A percentile compares a stretch with the other conserved stretches of the same genome.
These are phyloP conservation scores for Channallabes apus DNA, from an alignment of 2,797 vertebrate species.

Conservation along the genomic window DNA sequence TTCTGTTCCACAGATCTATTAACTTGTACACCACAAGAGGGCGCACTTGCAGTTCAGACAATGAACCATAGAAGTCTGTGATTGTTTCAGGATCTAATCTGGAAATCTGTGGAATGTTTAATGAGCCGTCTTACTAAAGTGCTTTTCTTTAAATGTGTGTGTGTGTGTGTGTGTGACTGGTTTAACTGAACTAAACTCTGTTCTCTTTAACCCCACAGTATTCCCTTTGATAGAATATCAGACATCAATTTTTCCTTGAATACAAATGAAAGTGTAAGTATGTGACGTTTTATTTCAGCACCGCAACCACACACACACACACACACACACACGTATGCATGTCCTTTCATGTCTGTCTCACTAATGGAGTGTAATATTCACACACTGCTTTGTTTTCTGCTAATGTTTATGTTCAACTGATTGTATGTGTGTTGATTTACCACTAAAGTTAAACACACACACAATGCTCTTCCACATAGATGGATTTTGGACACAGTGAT, in stretches of 20 bases:
- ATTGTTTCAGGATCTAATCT: not conserved
- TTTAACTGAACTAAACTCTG: conserved; percentile 69
- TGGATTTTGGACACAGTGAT: not conserved
- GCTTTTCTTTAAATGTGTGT: not conserved
- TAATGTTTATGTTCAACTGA: not conserved
- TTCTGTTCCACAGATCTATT: too few species aligned
- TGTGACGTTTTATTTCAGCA: conserved; percentile 1
- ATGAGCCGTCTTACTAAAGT: not conserved
- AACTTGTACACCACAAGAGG: too few species aligned
- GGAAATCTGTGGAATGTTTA: conserved; percentile 1
- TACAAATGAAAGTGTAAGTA: conserved; percentile 99
- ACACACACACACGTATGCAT: conserved; percentile 38
- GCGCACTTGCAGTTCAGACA: too few species aligned
- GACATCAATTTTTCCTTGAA: conserved; percentile 99
- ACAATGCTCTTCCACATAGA: not conserved
- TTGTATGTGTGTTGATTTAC: not conserved
- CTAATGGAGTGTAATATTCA: not conserved
- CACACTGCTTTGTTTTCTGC: not conserved
- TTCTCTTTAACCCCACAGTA: conserved; percentile 84
- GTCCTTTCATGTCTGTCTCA: not conserved
- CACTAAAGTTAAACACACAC: not conserved
- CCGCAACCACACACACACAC: not conserved
- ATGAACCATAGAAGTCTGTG: not conserved
- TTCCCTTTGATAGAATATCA: conserved; percentile 99
- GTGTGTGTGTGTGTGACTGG: conserved; percentile 18